Evolutionary conservation across 2,113 vertebrate genomes (phyloP).

Genomic region (Leptosomus discolor): DNA sequence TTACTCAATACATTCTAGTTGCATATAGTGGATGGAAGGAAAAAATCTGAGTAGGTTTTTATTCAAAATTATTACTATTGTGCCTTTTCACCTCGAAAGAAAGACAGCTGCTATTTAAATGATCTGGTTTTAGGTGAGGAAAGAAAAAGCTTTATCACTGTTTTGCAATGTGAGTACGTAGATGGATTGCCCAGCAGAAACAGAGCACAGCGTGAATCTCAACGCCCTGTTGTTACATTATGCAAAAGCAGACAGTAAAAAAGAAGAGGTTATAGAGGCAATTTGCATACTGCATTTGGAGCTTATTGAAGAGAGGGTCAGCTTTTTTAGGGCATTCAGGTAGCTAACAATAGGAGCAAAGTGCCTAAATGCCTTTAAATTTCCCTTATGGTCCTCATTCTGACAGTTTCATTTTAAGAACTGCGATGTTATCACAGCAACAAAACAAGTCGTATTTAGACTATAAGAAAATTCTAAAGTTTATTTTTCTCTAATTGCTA

Average conservation of each 20-base stretch:
- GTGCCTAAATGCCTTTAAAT: neutral
- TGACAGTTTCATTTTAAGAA: neutral
- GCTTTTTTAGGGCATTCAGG: neutral
- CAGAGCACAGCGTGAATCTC: neutral
- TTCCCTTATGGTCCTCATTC: neutral
- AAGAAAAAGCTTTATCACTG: neutral
- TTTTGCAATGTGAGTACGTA: neutral
- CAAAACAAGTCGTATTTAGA: neutral
- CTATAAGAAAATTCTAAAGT: neutral
- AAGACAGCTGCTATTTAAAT: neutral
- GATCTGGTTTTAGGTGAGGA: neutral
- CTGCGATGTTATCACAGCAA: neutral
- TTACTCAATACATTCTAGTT: neutral
- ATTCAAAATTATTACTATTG: neutral
- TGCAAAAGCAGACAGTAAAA: conserved; percentile 11
- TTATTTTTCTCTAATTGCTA: neutral
- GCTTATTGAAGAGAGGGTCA: neutral
- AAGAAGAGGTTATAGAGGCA: neutral
- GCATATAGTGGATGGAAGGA: neutral
- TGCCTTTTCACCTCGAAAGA: neutral
- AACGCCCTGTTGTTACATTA: neutral
- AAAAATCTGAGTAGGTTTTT: neutral
- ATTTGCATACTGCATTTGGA: neutral
- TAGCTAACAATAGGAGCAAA: neutral
- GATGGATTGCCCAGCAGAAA: neutral